These are phyloP conservation scores for Shinisaurus crocodilurus DNA, from an alignment of 2,113 vertebrate genomes.

Conservation along the genomic window DNA sequence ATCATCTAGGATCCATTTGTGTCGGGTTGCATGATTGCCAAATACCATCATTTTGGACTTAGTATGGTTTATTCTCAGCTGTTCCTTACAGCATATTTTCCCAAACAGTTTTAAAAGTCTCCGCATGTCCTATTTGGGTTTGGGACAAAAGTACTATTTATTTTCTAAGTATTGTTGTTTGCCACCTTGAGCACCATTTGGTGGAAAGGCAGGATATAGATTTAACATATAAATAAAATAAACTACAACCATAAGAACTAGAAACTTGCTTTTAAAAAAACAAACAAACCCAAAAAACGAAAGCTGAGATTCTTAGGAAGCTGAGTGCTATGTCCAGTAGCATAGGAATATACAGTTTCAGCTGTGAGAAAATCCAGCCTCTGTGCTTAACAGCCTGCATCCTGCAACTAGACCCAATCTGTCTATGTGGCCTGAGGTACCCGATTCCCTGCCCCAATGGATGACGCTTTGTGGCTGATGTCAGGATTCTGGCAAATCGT, in stretches of 20 bases:
- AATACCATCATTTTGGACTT: too few relatives aligned
- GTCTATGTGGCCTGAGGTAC: not conserved
- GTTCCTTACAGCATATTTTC: too few relatives aligned
- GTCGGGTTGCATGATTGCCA: too few relatives aligned
- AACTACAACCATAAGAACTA: not conserved
- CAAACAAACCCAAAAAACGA: not conserved
- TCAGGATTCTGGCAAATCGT: not conserved
- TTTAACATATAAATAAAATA: too few relatives aligned
- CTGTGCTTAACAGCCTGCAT: not conserved
- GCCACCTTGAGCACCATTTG: too few relatives aligned
- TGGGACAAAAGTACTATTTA: too few relatives aligned
- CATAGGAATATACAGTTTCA: not conserved
- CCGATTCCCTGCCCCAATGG: not conserved
- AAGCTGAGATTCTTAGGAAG: not conserved
- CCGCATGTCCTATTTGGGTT: too few relatives aligned
- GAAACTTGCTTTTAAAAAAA: not conserved
- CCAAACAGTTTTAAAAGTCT: too few relatives aligned
- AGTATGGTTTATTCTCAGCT: too few relatives aligned
- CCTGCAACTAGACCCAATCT: not conserved
- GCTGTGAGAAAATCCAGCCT: not conserved
- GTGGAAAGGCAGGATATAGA: too few relatives aligned
- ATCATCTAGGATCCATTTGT: too few relatives aligned
- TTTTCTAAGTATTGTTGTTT: too few relatives aligned
- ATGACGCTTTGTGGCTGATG: not conserved
- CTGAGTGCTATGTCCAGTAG: not conserved